Evolutionary conservation across 2,797 vertebrate genomes (phyloP).

Genomic region (Phyllotis vaccarum): DNA sequence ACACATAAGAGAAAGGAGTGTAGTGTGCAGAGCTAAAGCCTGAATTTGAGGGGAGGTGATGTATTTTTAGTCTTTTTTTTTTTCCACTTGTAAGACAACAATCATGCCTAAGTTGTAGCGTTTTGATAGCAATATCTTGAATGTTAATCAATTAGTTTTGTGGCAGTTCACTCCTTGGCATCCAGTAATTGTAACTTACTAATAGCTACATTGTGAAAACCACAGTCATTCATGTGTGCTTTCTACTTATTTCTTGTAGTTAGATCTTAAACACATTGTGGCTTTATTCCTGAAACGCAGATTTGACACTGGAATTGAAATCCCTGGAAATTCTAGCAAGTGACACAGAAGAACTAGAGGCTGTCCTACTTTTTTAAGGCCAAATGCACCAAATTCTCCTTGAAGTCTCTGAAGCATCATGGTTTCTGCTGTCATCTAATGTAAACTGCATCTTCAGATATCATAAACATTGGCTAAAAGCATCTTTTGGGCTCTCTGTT

Average conservation of each 20-base stretch:
- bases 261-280: constrained; percentile 42
- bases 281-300: constrained; percentile 11
- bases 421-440: neutral
- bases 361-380: neutral
- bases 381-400: neutral
- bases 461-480: neutral
- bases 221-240: neutral
- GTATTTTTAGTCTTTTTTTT: neutral
- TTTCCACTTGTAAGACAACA: constrained; percentile 20
- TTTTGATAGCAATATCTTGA: neutral
- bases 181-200: neutral
- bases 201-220: neutral
- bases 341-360: neutral
- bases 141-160: neutral
- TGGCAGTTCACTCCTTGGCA: neutral
- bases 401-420: neutral
- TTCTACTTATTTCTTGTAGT: constrained; percentile 26
- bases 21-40: neutral
- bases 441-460: neutral
- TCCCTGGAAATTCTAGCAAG: constrained; percentile 17
- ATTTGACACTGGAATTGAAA: neutral
- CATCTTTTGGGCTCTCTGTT: constrained; percentile 14
- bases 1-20: neutral
- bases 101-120: neutral
- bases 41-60: neutral